Conservation (phyloP, 2,113 vertebrate species). For the Spizaetus ornatus region DNA sequence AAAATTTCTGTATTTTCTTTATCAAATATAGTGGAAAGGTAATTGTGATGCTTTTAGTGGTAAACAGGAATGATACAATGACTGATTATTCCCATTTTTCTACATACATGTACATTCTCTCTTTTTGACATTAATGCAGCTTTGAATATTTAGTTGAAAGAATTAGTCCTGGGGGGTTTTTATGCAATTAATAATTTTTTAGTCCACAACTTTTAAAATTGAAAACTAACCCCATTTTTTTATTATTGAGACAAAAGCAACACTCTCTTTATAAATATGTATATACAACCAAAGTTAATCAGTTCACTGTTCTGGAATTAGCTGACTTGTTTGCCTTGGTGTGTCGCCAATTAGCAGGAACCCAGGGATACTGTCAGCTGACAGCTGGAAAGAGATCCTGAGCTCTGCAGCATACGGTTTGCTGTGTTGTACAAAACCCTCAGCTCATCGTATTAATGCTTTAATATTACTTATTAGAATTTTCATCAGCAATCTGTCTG, state of each 20-base stretch:
- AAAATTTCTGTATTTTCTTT: neutral
- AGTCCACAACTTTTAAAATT: neutral
- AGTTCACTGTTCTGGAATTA: conserved; percentile 56
- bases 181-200: neutral
- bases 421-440: conserved; percentile 24
- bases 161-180: neutral
- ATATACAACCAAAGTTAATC: conserved; percentile 15
- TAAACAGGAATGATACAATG: neutral
- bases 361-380: conserved; percentile 26
- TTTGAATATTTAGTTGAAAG: neutral
- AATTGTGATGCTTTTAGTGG: neutral
- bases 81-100: neutral
- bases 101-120: neutral
- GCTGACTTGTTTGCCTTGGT: conserved; percentile 50
- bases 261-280: conserved; percentile 32
- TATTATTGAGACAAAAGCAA: neutral
- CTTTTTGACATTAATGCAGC: neutral
- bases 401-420: conserved; percentile 30
- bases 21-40: neutral
- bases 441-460: conserved; percentile 16
- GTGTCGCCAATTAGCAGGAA: conserved; percentile 47
- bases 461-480: conserved; percentile 43
- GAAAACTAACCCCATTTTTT: neutral
- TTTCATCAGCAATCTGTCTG: conserved; percentile 25
- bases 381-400: conserved; percentile 57